These are phyloP conservation scores for Stegostoma tigrinum DNA, from an alignment of 2,113 vertebrate genomes.

Conservation along the genomic window DNA sequence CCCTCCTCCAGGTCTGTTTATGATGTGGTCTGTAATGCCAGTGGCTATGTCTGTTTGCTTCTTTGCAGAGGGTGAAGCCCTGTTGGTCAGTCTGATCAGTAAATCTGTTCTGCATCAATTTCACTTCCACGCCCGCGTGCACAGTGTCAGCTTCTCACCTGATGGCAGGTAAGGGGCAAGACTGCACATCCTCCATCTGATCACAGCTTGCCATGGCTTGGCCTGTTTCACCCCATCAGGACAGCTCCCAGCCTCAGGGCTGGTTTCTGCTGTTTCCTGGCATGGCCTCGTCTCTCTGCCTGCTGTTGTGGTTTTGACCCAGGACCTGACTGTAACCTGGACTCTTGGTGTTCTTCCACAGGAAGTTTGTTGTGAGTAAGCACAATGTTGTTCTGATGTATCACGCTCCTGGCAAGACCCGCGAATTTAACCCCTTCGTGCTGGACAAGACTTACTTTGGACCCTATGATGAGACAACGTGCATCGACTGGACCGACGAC, in stretches of 20 bases:
- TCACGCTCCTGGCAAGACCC: slow-evolving; percentile 79
- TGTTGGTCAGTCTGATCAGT: slow-evolving; percentile 78
- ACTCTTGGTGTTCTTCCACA: slow-evolving; percentile 42
- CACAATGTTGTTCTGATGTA: slow-evolving; percentile 85
- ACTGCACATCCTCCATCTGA: too few relatives aligned
- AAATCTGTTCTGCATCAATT: slow-evolving; percentile 76
- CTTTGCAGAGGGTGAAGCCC: slow-evolving; percentile 70
- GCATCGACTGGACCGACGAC: slow-evolving; percentile 93
- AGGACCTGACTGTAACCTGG: background rate
- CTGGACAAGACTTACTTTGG: slow-evolving; percentile 92
- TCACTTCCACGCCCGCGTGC: slow-evolving; percentile 68
- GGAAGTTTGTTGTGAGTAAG: slow-evolving; percentile 86
- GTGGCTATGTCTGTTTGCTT: background rate
- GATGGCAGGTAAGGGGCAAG: slow-evolving; percentile 71
- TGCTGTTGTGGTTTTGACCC: background rate
- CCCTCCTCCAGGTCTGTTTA: too few relatives aligned
- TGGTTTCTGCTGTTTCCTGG: too few relatives aligned
- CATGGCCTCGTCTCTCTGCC: background rate
- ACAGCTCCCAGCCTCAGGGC: background rate
- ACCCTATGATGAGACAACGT: slow-evolving; percentile 90
- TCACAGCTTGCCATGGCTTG: too few relatives aligned
- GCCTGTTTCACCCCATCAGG: too few relatives aligned
- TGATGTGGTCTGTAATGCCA: background rate
- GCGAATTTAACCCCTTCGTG: slow-evolving; percentile 86
- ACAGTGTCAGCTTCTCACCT: slow-evolving; percentile 81